A percentile compares a stretch with the other conserved stretches of the same genome.
Evolutionary conservation across 2,113 vertebrate species (phyloP).

Genomic region (Pitta sordida): DNA sequence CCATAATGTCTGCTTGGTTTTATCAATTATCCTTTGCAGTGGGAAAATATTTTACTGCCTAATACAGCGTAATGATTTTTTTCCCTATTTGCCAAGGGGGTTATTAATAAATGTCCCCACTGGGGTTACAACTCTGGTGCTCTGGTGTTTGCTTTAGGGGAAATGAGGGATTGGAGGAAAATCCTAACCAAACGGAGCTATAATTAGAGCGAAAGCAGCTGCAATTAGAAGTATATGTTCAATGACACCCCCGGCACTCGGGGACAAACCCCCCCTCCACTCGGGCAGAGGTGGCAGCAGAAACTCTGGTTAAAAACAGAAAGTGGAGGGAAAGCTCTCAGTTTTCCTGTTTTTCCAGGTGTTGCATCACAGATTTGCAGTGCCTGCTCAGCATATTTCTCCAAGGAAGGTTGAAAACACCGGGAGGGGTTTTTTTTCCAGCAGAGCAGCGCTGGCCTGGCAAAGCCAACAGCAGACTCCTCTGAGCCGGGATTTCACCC

Average conservation of each 20-base stretch:
- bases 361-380: background rate
- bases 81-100: conserved; percentile 74
- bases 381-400: background rate
- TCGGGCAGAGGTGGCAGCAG: background rate
- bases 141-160: conserved; percentile 81
- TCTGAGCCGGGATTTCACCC: conserved; percentile 4
- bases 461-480: background rate
- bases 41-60: conserved; percentile 71
- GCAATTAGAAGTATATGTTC: conserved; percentile 79
- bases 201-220: conserved; percentile 80
- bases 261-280: conserved; percentile 12
- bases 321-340: background rate
- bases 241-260: background rate
- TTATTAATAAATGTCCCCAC: conserved; percentile 81
- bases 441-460: background rate
- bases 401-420: background rate
- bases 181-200: conserved; percentile 80
- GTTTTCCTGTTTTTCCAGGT: background rate
- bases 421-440: background rate
- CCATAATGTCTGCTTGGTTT: conserved; percentile 57
- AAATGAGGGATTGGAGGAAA: conserved; percentile 78
- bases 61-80: conserved; percentile 78
- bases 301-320: background rate
- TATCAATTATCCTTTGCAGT: conserved; percentile 77
- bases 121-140: conserved; percentile 74